Percentiles rank a stretch among this genome's conserved stretches.
These are phyloP conservation scores for Paradoxurus hermaphroditus DNA, from an alignment of 2,113 vertebrate species.

Conservation along the genomic window DNA sequence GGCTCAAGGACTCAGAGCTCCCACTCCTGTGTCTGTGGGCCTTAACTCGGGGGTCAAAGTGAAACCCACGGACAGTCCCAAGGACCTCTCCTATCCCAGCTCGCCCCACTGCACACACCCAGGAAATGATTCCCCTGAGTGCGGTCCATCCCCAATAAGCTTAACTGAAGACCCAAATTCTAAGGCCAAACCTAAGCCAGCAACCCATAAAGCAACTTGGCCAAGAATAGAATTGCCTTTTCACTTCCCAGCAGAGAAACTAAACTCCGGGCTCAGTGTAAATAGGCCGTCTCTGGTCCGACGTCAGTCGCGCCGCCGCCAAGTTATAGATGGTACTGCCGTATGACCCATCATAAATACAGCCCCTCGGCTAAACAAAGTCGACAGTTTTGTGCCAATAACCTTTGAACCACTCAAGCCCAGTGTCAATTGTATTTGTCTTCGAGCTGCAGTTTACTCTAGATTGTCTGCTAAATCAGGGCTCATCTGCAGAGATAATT, in stretches of 20 bases:
- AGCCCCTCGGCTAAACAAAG: constrained; percentile 74
- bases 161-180: constrained; percentile 48
- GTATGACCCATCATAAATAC: constrained; percentile 67
- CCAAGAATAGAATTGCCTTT: constrained; percentile 46
- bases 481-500: constrained; percentile 71
- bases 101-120: neutral
- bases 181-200: constrained; percentile 49
- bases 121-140: neutral
- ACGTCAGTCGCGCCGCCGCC: neutral
- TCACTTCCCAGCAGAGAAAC: constrained; percentile 54
- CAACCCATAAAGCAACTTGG: constrained; percentile 63
- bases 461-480: constrained; percentile 70
- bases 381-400: constrained; percentile 79
- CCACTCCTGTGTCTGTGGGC: neutral
- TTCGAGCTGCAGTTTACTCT: constrained; percentile 74
- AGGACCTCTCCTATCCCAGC: neutral
- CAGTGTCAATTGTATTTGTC: constrained; percentile 79
- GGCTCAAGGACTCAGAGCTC: neutral
- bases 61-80: neutral
- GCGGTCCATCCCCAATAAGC: neutral
- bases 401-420: constrained; percentile 78
- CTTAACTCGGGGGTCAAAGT: constrained; percentile 33
- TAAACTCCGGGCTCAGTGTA: constrained; percentile 45
- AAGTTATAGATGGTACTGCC: constrained; percentile 57
- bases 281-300: constrained; percentile 63